Evolutionary conservation across 1,140 invertebrate species (phyloP), one percentile per base, ranked within the genome.

Genomic region (Conopomorpha cramerella): DNA sequence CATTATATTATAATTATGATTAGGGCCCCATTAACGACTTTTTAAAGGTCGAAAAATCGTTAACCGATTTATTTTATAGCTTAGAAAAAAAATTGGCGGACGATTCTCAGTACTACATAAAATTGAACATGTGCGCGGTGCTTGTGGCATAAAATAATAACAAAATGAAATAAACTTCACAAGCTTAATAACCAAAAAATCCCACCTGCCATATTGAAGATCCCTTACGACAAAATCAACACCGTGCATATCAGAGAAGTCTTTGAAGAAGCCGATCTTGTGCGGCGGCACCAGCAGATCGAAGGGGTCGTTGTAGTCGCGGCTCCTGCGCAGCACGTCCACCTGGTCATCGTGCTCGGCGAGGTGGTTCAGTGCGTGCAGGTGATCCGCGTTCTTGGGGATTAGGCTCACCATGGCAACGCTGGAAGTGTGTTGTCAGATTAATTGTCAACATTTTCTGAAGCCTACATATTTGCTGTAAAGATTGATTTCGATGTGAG

Each of bases 171-270:
- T 23, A 23, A 4, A 23, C 4, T 23, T 4, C 19, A 23, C 19
- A n/a, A n/a, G n/a, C 19, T 29, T n/a, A 3, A 11, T 12, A 11
- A 19, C 6, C 15, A 17, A 8, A 28, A 32, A 40, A 29, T 44
- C 42, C 30, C 23, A 70, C 71, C 62, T 67, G 29, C 64, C 64
- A 49, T 76, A 76, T 36, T 67, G 45, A n/a, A 28, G 36, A 29
- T 45, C 17, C 15, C 65, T 72, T 0, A 56, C 27, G 25, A 61
- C 45, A 16, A 56, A 48, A 3, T 29, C 16, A 15, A 74, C 34
- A 6, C 54, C 30, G 12, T 57, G 40, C 11, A 31, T 15, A 2
- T 43, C 28, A 7, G 55, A 51, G 1, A 55, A 55, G 0, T 57
- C 30, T 12, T 60, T 13, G 1, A 72, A 16, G 7, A 35, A 38